Evolutionary conservation across 2,113 vertebrate genomes (phyloP).

Genomic region (Megaleporinus macrocephalus): DNA sequence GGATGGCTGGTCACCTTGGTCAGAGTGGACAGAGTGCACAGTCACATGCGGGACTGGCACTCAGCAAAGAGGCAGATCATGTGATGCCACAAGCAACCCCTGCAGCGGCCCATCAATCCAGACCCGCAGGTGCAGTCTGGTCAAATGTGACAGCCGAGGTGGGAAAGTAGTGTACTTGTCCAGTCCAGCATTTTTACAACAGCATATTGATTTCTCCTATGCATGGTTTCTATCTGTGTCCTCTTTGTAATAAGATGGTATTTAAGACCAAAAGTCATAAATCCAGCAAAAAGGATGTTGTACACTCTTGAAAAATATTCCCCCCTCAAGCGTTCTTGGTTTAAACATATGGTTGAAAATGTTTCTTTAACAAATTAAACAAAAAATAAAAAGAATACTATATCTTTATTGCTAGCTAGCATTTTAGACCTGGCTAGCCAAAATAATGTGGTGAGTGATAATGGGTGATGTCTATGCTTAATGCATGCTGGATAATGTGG

Average conservation of each 20-base stretch:
- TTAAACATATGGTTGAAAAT: too few species aligned
- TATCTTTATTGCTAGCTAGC: too few species aligned
- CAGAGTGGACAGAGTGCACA: slow-evolving; percentile 97
- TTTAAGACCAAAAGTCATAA: too few species aligned
- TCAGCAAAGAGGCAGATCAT: slow-evolving; percentile 95
- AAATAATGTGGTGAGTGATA: too few species aligned
- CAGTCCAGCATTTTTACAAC: background rate
- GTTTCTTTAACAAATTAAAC: too few species aligned
- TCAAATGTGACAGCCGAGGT: slow-evolving; percentile 93
- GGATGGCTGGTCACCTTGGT: slow-evolving; percentile 97
- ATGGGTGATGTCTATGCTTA: too few species aligned
- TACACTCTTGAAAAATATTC: too few species aligned
- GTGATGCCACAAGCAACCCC: slow-evolving; percentile 93
- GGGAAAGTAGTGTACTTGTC: slow-evolving; percentile 64
- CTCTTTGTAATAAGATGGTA: background rate
- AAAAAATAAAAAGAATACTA: too few species aligned
- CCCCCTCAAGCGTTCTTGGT: too few species aligned
- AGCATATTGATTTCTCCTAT: background rate
- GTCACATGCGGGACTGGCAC: slow-evolving; percentile 93
- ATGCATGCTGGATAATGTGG: too few species aligned
- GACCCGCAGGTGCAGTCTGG: slow-evolving; percentile 90
- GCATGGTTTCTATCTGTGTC: background rate
- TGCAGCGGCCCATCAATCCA: slow-evolving; percentile 94
- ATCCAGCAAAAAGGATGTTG: too few species aligned
- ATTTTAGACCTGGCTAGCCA: too few species aligned